Conservation (phyloP, 2,797 vertebrate genomes). For the Pangasius krempfi region DNA sequence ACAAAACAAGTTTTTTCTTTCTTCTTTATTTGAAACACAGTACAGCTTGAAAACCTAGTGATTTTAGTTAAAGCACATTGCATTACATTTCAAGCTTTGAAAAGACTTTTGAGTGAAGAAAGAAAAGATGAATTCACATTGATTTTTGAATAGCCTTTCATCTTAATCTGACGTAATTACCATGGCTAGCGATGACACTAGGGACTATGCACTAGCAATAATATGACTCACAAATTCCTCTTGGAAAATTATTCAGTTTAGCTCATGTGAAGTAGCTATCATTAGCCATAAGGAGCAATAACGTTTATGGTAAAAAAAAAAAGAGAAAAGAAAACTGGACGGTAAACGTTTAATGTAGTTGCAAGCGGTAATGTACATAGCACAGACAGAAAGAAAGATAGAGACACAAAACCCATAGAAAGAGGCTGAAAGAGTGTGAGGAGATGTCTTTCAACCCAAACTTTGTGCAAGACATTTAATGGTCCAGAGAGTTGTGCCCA, state of each 20-base stretch:
- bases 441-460: slow-evolving; percentile 46
- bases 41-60: not conserved
- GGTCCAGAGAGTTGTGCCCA: slow-evolving; percentile 46
- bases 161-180: not conserved
- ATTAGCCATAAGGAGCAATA: slow-evolving; percentile 13
- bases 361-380: not conserved
- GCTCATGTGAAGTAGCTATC: not conserved
- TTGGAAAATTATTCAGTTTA: not conserved
- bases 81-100: not conserved
- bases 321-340: not conserved
- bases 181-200: not conserved
- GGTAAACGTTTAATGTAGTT: slow-evolving; percentile 12
- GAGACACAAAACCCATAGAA: not conserved
- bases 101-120: not conserved
- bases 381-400: not conserved
- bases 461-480: slow-evolving; percentile 54
- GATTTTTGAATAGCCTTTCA: not conserved
- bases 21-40: not conserved
- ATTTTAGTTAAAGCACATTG: not conserved
- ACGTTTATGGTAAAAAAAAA: not conserved
- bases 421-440: not conserved
- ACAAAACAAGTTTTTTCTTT: not conserved
- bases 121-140: not conserved
- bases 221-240: not conserved
- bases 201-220: not conserved